phyloP scores from a whole-genome alignment of 2,888 invertebrate species.

The Cephus nigrinus region DNA sequence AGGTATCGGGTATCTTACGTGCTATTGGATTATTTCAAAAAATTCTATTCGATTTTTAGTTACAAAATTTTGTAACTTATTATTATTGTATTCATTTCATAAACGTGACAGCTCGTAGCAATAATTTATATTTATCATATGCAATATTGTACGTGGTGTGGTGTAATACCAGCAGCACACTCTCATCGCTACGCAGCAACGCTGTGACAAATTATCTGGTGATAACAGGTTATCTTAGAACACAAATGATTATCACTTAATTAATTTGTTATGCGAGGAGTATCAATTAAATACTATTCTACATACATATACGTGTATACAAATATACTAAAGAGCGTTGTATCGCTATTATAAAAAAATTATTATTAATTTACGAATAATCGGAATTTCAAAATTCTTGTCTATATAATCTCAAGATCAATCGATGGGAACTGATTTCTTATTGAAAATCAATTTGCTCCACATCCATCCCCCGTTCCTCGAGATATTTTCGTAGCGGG shows the following conservation, averaged over 20 bases:
- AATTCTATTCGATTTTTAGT: not conserved
- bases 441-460: not conserved
- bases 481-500: not conserved
- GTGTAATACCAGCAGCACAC: not conserved
- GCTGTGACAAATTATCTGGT: not conserved
- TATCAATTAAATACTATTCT: not conserved
- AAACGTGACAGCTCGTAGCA: not conserved
- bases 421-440: not conserved
- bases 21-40: not conserved
- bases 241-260: not conserved
- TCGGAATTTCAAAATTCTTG: not conserved
- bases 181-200: not conserved
- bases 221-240: not conserved
- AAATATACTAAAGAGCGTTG: not conserved
- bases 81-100: not conserved
- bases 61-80: not conserved
- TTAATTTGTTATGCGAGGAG: not conserved
- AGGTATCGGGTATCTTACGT: not conserved
- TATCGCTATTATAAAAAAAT: not conserved
- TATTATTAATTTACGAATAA: not conserved
- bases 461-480: not conserved
- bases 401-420: not conserved
- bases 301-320: not conserved
- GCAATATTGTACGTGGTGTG: not conserved
- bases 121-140: no score